A percentile compares a stretch with the other conserved stretches of the same genome.
phyloP scores from a whole-genome alignment of 2,888 invertebrate species.

The Stictocephala bisonia region DNA sequence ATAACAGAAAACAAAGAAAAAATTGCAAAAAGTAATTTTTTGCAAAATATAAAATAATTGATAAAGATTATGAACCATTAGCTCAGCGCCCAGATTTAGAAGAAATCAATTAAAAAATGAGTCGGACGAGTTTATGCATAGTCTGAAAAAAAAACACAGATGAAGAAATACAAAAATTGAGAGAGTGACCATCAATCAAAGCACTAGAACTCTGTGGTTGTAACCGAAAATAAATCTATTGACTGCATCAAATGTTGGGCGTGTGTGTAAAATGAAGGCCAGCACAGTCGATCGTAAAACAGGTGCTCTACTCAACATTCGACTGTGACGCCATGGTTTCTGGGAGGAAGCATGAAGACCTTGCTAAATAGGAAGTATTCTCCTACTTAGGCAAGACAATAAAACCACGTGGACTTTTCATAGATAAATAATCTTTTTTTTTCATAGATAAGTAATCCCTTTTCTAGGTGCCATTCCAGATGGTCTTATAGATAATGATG shows the following conservation, averaged over 20 bases:
- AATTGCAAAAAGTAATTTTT: too few relatives aligned
- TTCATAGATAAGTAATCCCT: too few relatives aligned
- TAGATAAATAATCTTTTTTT: too few relatives aligned
- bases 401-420: background rate
- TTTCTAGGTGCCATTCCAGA: slow-evolving; percentile 16
- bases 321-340: slow-evolving; percentile 1
- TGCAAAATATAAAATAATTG: too few relatives aligned
- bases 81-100: too few relatives aligned
- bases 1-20: too few relatives aligned
- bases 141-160: slow-evolving; percentile 10
- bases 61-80: too few relatives aligned
- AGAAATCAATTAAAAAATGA: too few relatives aligned
- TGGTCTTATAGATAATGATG: background rate
- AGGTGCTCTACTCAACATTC: background rate
- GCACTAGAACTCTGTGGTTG: background rate
- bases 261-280: slow-evolving; percentile 3
- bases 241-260: slow-evolving; percentile 16
- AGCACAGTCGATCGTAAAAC: background rate
- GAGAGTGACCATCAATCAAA: background rate
- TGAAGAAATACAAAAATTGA: slow-evolving; percentile 1
- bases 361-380: background rate
- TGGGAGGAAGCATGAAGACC: slow-evolving; percentile 10
- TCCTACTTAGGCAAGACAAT: background rate
- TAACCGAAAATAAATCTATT: background rate
- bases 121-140: slow-evolving; percentile 3